Evolutionary conservation across 1,140 invertebrate genomes (phyloP).

Genomic region (Drosophila yakuba): DNA sequence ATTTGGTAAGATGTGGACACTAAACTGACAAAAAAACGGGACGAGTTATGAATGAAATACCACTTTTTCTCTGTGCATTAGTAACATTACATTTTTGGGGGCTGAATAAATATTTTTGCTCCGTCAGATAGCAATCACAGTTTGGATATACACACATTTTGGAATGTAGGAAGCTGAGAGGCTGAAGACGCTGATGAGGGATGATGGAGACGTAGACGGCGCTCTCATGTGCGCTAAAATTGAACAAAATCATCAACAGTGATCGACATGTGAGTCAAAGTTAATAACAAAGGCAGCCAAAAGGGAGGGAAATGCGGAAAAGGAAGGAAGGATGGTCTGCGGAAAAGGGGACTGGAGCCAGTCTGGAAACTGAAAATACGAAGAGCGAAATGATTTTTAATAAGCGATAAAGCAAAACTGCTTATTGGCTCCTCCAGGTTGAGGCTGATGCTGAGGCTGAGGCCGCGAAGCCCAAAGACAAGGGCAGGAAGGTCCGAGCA

Average conservation of each 20-base stretch:
- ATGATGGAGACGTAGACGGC: constrained; percentile 69
- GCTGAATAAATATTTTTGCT: constrained; percentile 82
- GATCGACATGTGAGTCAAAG: constrained; percentile 84
- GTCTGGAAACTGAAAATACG: constrained; percentile 77
- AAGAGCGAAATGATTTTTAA: constrained; percentile 85
- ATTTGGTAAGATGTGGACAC: too few relatives aligned
- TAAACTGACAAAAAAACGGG: too few relatives aligned
- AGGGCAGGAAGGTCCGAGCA: constrained; percentile 31
- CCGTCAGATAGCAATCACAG: constrained; percentile 72
- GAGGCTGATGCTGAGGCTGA: background rate
- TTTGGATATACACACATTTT: constrained; percentile 43
- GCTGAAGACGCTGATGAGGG: constrained; percentile 32
- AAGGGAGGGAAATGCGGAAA: constrained; percentile 5
- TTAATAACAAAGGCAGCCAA: constrained; percentile 71
- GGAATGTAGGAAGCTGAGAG: constrained; percentile 68
- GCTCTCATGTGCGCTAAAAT: constrained; percentile 82
- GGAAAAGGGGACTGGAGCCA: constrained; percentile 24
- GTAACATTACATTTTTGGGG: constrained; percentile 73
- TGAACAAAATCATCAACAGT: constrained; percentile 83
- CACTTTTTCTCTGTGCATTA: constrained; percentile 13
- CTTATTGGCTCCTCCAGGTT: constrained; percentile 76
- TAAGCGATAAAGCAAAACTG: constrained; percentile 85
- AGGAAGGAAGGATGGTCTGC: background rate
- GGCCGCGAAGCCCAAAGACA: constrained; percentile 22
- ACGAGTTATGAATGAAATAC: background rate